Evolutionary conservation across 2,888 invertebrate species (phyloP), one percentile per base, ranked within the genome.

Genomic region (Andricus curvator): DNA sequence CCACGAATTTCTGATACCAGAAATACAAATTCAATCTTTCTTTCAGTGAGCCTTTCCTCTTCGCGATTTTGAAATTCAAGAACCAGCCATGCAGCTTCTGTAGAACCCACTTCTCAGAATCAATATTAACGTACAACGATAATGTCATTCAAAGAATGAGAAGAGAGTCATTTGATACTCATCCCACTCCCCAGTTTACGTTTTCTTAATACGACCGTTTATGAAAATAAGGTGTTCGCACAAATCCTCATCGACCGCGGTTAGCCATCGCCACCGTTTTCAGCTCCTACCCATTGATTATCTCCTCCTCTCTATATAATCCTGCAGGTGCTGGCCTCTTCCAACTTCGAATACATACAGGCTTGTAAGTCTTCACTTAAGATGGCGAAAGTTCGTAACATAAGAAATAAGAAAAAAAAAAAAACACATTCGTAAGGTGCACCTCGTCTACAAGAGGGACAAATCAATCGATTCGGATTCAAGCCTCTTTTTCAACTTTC

Each of bases 181-280:
- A 29, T 51, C 15, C 70, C 51, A 51, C 15, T 25, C 20, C 8
- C 25, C n/a, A 56, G 56, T 74, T 74, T 56, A 74, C 33, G 33
- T 56, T 56, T 56, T 74, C 74, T 74, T 74, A 74, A 74, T 56
- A 74, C 33, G 74, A 74, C 51, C 74, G n/a, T 74, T 74, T 74
- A 56, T 74, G 56, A 56, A 74, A 74, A 74, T 74, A 74, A 74
- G 74, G 74, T 74, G 74, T 74, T 74, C 74, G 56, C 74, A 74
- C 33, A 56, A 74, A 74, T 74, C 74, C 56, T 74, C 56, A 74
- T 74, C 74, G 51, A 74, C 33, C 51, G 51, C 74, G 74, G 74
- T 56, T 74, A 74, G 15, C 51, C 74, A 74, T 74, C 33, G 74
- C 74, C 74, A 74, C 74, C 51, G 74, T 74, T 74, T 74, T 74